phyloP scores from a whole-genome alignment of 2,113 vertebrate genomes.

The Siniperca knerii region DNA sequence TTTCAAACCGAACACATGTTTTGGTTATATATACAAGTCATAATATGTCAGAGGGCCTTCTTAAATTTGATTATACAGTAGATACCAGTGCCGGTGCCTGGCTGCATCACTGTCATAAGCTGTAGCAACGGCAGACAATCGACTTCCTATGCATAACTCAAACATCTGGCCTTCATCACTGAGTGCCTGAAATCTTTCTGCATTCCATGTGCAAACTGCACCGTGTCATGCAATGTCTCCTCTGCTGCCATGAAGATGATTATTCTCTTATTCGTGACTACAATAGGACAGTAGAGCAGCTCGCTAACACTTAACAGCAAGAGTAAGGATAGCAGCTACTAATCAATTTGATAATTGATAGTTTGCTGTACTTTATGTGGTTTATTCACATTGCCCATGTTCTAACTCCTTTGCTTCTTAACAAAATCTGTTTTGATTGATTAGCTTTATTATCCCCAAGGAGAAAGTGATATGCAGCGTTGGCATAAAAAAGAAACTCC shows the following conservation, averaged over 20 bases:
- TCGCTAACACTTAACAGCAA: neutral
- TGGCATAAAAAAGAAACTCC: neutral
- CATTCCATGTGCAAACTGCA: slow-evolving; percentile 72
- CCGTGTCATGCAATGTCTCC: slow-evolving; percentile 56
- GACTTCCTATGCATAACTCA: slow-evolving; percentile 69
- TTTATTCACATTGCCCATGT: neutral
- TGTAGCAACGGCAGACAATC: slow-evolving; percentile 61
- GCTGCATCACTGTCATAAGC: slow-evolving; percentile 57
- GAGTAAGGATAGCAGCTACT: neutral
- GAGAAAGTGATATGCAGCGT: neutral
- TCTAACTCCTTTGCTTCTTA: neutral
- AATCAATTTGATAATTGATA: neutral
- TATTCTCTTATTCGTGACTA: slow-evolving; percentile 2
- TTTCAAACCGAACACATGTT: slow-evolving; percentile 4
- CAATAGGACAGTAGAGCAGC: neutral
- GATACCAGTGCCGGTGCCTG: slow-evolving; percentile 40
- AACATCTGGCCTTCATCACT: slow-evolving; percentile 76
- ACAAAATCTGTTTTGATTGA: neutral
- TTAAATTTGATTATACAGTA: slow-evolving; percentile 57
- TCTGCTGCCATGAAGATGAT: slow-evolving; percentile 31
- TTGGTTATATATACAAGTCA: slow-evolving; percentile 26
- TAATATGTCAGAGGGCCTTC: slow-evolving; percentile 33
- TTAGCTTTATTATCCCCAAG: neutral
- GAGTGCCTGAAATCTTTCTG: slow-evolving; percentile 58
- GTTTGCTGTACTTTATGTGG: neutral